These are phyloP conservation scores for Orthonevra nobilis DNA, from an alignment of 2,888 invertebrate genomes.

Conservation along the genomic window DNA sequence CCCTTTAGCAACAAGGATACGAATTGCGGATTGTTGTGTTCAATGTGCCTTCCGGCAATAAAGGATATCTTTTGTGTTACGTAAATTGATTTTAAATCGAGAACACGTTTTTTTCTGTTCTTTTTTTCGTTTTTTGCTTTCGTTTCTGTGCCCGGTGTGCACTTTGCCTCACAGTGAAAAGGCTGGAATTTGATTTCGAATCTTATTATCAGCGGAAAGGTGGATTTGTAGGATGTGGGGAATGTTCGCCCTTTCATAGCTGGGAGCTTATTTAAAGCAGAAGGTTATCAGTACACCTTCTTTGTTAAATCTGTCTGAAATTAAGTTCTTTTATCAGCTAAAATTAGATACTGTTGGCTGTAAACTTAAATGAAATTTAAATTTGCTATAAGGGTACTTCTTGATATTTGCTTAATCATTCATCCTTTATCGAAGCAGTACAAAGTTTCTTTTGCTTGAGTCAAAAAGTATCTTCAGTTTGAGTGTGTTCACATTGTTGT, in stretches of 20 bases:
- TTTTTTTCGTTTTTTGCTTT: constrained; percentile 2
- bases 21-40: constrained; percentile 62
- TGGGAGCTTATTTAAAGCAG: constrained; percentile 48
- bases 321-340: constrained; percentile 54
- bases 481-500: constrained; percentile 51
- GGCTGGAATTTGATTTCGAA: constrained; percentile 64
- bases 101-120: constrained; percentile 50
- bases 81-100: constrained; percentile 67
- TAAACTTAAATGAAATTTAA: constrained; percentile 43
- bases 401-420: constrained; percentile 4
- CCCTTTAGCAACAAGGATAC: constrained; percentile 56
- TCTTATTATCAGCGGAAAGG: constrained; percentile 49
- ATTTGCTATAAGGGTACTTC: constrained; percentile 30
- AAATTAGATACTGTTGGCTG: constrained; percentile 41
- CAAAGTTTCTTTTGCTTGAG: constrained; percentile 17
- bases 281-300: constrained; percentile 64
- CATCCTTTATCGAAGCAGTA: constrained; percentile 12
- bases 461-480: constrained; percentile 44
- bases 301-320: constrained; percentile 51
- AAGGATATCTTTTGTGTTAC: constrained; percentile 68
- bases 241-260: neutral
- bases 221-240: neutral
- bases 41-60: constrained; percentile 66
- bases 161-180: constrained; percentile 46
- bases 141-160: constrained; percentile 21